A percentile compares a stretch with the other conserved stretches of the same genome.
Evolutionary conservation across 2,113 vertebrate species (phyloP).

Genomic region (Calonectris borealis): DNA sequence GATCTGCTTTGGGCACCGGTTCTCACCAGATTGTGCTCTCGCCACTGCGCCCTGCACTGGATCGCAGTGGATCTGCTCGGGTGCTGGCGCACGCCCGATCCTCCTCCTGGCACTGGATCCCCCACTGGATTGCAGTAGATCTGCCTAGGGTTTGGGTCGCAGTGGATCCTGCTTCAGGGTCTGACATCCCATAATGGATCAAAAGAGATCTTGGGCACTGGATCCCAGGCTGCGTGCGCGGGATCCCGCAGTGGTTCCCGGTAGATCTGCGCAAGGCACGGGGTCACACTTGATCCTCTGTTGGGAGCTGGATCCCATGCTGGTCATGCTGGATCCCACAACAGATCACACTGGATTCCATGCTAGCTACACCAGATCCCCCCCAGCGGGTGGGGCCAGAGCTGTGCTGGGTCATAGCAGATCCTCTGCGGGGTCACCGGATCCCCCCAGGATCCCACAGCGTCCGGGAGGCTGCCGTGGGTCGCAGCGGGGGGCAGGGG

Average conservation of each 20-base stretch:
- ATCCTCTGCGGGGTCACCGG: background rate
- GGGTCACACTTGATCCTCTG: background rate
- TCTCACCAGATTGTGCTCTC: background rate
- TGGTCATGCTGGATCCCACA: conserved; percentile 32
- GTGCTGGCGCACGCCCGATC: background rate
- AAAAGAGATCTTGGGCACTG: background rate
- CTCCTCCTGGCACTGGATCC: background rate
- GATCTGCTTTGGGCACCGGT: background rate
- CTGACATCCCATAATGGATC: background rate
- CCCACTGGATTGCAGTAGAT: background rate
- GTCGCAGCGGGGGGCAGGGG: no score
- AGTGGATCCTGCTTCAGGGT: background rate
- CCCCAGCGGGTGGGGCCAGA: background rate
- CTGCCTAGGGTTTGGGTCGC: background rate
- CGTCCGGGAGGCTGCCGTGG: background rate
- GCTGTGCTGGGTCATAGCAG: background rate
- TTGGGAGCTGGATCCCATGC: conserved; percentile 23
- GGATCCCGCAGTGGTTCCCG: background rate
- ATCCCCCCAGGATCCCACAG: background rate
- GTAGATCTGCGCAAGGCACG: background rate
- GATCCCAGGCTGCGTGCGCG: background rate
- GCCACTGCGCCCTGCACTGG: background rate
- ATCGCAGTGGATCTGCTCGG: background rate
- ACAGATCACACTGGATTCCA: background rate
- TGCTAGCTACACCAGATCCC: background rate